Base-by-base conservation (phyloP, 2,888 invertebrate species). In the Caenorhabditis imperialis region DNA sequence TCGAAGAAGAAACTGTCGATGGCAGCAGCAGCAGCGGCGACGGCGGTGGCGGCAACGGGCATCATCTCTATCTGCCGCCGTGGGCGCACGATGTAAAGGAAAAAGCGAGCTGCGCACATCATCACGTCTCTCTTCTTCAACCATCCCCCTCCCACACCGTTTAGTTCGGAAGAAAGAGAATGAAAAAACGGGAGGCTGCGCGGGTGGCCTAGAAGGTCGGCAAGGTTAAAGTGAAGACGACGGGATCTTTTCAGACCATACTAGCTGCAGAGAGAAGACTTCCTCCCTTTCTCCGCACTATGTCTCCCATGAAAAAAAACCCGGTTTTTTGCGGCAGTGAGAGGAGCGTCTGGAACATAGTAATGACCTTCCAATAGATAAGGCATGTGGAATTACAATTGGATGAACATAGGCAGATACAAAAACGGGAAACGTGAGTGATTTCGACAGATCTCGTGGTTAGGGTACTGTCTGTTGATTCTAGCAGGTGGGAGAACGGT, bases 291-390 rank as follows among this genome's bases (percentile, higher is more conserved):
- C 51, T 57, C 50, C 67, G 51, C 67, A 67, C 67, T 57, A 57
- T 51, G 67, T 40, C 65, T 55, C 16, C 44, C 35, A 54, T 37
- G 51, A 35, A 54, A 70, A 69, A 70, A 71, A 70, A 62, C 55
- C 62, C 50, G 71, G 55, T 55, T 71, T 70, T 70, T 62, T 71
- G 53, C 33, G 54, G 60, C 58, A 69, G 70, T 55, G 60, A 61
- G 70, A 61, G 50, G 70, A 61, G 65, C 58, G 65, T 73, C 73
- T 73, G 73, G 73, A 73, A 73, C 73, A 65, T 57, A 65, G 73
- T 73, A 73, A 73, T 73, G 73, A 73, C 73, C 73, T 73, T 73
- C 58, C 65, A 45, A 73, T 55, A 73, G 73, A 73, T 73, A 73
- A 73, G 72, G 47, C 40, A 51, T 71, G 57, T 40, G 67, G 51